Percentiles rank a stretch among this genome's conserved stretches.
phyloP scores from a whole-genome alignment of 2,797 vertebrate genomes.

The Miopithecus talapoin region DNA sequence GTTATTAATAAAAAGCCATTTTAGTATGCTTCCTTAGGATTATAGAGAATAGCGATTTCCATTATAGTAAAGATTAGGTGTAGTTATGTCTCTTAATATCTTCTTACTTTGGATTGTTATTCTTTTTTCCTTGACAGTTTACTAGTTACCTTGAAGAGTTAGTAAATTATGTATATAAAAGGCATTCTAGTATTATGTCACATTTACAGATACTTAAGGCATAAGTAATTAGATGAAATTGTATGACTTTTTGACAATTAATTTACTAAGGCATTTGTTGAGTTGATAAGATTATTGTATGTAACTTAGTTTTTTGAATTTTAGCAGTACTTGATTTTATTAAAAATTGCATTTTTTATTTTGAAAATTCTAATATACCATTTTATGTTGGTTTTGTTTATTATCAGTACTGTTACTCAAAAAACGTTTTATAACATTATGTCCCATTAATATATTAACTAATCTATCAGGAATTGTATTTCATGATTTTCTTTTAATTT shows the following conservation, averaged over 20 bases:
- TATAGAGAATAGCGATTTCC: neutral
- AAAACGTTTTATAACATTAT: neutral
- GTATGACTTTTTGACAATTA: neutral
- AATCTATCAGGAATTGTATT: neutral
- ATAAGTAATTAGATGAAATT: neutral
- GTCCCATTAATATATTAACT: neutral
- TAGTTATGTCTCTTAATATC: neutral
- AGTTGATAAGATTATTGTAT: neutral
- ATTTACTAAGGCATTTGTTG: neutral
- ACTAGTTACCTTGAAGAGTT: neutral
- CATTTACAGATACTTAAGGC: neutral
- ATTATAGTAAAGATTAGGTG: neutral
- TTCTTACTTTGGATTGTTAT: neutral
- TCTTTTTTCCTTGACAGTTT: neutral
- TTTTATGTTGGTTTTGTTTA: neutral
- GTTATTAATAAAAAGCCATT: neutral
- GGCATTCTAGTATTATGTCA: neutral
- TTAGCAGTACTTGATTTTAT: neutral
- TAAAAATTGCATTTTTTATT: neutral
- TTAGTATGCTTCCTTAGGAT: neutral
- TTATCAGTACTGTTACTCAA: neutral
- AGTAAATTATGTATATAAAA: neutral
- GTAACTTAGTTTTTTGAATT: neutral
- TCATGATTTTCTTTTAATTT: neutral
- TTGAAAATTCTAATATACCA: neutral